Conservation (phyloP, 2,797 vertebrate species). For the Dallia pectoralis region DNA sequence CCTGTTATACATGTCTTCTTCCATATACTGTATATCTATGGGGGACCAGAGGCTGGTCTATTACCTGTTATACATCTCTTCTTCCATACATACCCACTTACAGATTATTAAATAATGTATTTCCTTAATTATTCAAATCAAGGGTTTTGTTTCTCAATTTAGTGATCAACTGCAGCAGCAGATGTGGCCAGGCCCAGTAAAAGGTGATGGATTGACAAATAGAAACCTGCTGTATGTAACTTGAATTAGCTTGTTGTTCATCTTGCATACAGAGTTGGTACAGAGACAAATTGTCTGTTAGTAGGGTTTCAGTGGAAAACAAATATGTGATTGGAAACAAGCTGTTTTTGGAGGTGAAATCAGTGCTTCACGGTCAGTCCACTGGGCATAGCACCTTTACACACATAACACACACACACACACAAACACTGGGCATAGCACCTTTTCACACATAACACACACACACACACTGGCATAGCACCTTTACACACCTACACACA, state of each 20-base stretch:
- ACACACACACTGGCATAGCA: not conserved
- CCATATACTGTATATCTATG: no score
- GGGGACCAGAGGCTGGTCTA: no score
- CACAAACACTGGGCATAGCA: slow-evolving; percentile 53
- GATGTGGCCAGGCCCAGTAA: not conserved
- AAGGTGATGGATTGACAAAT: not conserved
- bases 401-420: not conserved
- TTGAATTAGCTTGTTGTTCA: not conserved
- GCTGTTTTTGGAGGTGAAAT: not conserved
- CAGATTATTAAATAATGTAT: not conserved
- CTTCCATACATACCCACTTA: not conserved
- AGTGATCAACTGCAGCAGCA: not conserved
- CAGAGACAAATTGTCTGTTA: not conserved
- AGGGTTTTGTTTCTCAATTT: not conserved
- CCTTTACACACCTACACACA: slow-evolving; percentile 18
- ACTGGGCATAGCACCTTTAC: slow-evolving; percentile 3
- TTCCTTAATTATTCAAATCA: not conserved
- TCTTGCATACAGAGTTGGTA: not conserved
- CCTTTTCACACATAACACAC: no score
- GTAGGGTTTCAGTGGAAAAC: not conserved
- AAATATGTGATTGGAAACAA: not conserved
- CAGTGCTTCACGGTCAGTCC: not conserved
- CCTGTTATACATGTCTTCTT: no score
- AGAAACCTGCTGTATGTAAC: not conserved
- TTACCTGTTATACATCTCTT: no score